Base-by-base conservation (phyloP, 2,888 invertebrate genomes). In the Spilosoma lubricipeda region DNA sequence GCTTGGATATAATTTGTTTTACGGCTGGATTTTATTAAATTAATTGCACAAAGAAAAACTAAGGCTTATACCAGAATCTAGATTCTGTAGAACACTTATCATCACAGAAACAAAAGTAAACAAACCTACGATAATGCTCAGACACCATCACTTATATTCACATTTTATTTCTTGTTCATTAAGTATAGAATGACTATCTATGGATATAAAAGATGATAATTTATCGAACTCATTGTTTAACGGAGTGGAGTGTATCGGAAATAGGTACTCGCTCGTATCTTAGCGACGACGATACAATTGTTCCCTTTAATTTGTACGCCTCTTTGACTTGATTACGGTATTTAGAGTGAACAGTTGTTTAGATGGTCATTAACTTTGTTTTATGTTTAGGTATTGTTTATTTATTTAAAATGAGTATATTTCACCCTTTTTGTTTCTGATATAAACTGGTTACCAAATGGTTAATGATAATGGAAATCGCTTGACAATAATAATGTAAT, bases 211-310 rank as follows among this genome's bases (percentile, higher is more conserved):
- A 71, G 66, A 33, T 59, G 72, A 70, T 78, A 76, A 83, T 83
- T 79, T 80, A 82, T 81, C 71, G 70, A 30, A 70, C 75, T 77
- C 75, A 77, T 82, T 83, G 82, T 83, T 80, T 67, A 76, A 72
- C 78, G 79, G 77, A 71, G 81, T 77, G 83, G 71, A 80, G 52
- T 80, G 74, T 80, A 80, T 77, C 69, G 78, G 77, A 77, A 80
- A 80, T 72, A 80, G 68, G 68, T 71, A 73, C 56, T 30, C 7
- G 30, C 63, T 68, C 70, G n/a, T 66, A 67, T 71, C 65, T 71
- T 27, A 66, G 63, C 45, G 66, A 74, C 59, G 69, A 67, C 67
- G 66, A 45, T 45, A 36, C 67, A 45, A 63, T 63, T 56, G 48
- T 70, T 63, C 68, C 36, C 48, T 63, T 71, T 78, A 68, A 74